Evolutionary conservation across 1,140 invertebrate genomes (phyloP).

Genomic region (Mya arenaria): DNA sequence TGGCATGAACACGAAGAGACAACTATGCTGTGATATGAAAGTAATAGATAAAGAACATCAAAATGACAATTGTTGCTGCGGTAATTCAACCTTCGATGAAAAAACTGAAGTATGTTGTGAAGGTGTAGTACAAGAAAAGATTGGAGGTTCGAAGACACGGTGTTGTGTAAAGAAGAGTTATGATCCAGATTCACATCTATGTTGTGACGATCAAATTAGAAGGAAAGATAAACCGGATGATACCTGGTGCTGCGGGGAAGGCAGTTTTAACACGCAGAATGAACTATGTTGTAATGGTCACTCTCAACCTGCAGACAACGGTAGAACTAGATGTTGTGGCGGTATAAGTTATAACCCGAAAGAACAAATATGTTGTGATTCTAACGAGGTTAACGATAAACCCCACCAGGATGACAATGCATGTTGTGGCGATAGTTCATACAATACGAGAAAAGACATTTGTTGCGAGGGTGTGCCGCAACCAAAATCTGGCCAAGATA

Average conservation of each 20-base stretch:
- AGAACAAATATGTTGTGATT: slow-evolving; percentile 8
- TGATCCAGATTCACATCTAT: neutral
- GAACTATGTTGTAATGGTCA: slow-evolving; percentile 24
- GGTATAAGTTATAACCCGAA: slow-evolving; percentile 21
- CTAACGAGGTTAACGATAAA: no score
- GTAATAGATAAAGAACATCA: neutral
- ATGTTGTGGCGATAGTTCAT: slow-evolving; percentile 47
- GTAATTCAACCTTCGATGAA: slow-evolving; percentile 2
- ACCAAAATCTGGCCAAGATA: slow-evolving; percentile 17
- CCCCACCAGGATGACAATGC: slow-evolving; percentile 36
- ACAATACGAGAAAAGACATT: slow-evolving; percentile 49
- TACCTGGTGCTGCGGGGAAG: slow-evolving; percentile 17
- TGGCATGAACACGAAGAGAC: slow-evolving; percentile 8
- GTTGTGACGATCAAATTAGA: slow-evolving; percentile 5
- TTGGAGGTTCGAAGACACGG: neutral
- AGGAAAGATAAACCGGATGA: neutral
- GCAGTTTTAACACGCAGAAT: neutral
- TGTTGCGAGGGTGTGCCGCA: slow-evolving; percentile 47
- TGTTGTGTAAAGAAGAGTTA: slow-evolving; percentile 11
- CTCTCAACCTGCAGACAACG: neutral
- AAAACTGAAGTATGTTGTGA: slow-evolving; percentile 30
- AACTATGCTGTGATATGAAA: slow-evolving; percentile 14
- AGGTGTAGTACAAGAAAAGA: neutral
- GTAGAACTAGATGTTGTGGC: slow-evolving; percentile 9
- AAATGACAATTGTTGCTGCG: slow-evolving; percentile 11